Conservation (phyloP, 2,797 vertebrate genomes). For the Sylvia borin region DNA sequence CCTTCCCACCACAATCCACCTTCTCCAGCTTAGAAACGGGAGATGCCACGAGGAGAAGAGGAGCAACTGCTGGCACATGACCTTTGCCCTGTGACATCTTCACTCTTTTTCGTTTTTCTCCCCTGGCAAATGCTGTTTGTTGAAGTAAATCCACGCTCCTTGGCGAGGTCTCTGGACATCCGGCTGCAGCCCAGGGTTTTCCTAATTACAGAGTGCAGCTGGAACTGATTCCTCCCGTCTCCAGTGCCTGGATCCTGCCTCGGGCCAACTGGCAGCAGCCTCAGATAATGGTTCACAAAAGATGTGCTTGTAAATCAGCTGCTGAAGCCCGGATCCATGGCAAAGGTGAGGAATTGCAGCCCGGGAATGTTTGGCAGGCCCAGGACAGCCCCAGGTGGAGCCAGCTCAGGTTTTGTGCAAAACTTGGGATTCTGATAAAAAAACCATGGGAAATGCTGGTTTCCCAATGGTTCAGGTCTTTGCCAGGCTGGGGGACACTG, state of each 20-base stretch:
- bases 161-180: conserved; percentile 54
- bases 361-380: not conserved
- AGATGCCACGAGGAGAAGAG: not conserved
- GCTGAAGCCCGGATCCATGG: conserved; percentile 1
- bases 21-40: not conserved
- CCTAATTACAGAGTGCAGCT: conserved; percentile 51
- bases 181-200: conserved; percentile 48
- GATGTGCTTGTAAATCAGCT: conserved; percentile 50
- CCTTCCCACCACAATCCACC: not conserved
- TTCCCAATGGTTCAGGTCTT: not conserved
- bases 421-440: not conserved
- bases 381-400: not conserved
- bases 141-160: not conserved
- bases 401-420: not conserved
- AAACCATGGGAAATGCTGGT: not conserved
- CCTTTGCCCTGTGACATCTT: not conserved
- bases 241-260: conserved; percentile 43
- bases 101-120: not conserved
- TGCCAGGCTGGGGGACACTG: not conserved
- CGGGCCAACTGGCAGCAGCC: conserved; percentile 43
- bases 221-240: conserved; percentile 42
- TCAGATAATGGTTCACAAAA: conserved; percentile 35
- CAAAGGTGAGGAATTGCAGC: not conserved
- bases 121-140: not conserved
- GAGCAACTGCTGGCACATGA: not conserved